Evolutionary conservation across 2,797 vertebrate genomes (phyloP), one percentile per base, ranked within the genome.

Genomic region (Neolamprologus multifasciatus): DNA sequence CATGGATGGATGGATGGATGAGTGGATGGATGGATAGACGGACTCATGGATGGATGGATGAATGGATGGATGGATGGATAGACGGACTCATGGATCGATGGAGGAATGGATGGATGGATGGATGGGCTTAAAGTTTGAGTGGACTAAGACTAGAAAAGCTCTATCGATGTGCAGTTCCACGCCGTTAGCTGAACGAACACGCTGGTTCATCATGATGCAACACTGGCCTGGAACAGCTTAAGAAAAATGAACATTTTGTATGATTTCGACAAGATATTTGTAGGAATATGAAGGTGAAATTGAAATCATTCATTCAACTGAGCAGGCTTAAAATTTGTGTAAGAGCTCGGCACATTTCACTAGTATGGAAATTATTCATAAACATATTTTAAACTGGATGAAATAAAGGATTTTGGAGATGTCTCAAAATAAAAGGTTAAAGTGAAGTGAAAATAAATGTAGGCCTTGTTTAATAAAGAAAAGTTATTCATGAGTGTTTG

Each of bases 11-110:
- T 36, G 1, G 5, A 13, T 17, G 7, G n/a, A n/a, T n/a, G 14
- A 16, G 16, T 45, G 43, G 43, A 45, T 40, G 43, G 0, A 12
- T 36, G 2, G 33, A 40, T 45, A 0, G 2, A 45, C 1, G 5
- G 5, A 13, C 5, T 3, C 0, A 13, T 45, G 7, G 7, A 45
- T 45, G 2, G 3, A 38, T 38, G 5, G 3, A 48, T 48, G 1
- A 2, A 9, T 17, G 4, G 11, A 3, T 5, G 5, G 10, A 38
- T 11, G 1, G 2, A 36, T 36, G 0, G 33, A 36, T 10, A 0
- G 8, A 33, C 0, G 8, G 3, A 36, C 3, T 3, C 3, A 36
- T 9, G 36, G 1, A 51, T 50, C 8, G 50, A 51, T n/a, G n/a
- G n/a, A n/a, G n/a, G n/a, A n/a, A n/a, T 29, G 1, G 29, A 29